Evolutionary conservation across 2,888 invertebrate genomes (phyloP).

Genomic region (Strigamia crassipes): DNA sequence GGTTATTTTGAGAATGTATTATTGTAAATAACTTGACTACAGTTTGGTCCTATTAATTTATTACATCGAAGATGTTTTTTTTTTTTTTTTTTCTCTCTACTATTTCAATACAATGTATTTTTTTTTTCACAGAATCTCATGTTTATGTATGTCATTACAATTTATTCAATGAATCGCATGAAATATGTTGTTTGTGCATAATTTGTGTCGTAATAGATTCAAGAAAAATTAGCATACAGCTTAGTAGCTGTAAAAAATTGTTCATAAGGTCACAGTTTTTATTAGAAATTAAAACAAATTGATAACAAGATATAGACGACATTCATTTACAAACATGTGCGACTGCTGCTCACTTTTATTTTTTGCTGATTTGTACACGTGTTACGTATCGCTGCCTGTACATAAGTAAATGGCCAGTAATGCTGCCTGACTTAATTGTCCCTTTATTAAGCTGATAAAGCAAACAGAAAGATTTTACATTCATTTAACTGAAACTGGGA

Average conservation of each 20-base stretch:
- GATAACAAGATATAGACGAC: constrained; percentile 39
- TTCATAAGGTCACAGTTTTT: constrained; percentile 29
- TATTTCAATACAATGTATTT: constrained; percentile 13
- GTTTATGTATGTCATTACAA: constrained; percentile 38
- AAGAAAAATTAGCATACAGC: background rate
- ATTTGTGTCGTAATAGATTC: constrained; percentile 26
- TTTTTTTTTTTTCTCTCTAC: background rate
- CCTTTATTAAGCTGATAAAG: constrained; percentile 17
- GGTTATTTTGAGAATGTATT: constrained; percentile 32
- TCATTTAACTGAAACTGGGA: constrained; percentile 16
- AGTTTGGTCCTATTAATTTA: constrained; percentile 41
- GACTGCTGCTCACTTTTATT: constrained; percentile 31
- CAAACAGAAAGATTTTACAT: background rate
- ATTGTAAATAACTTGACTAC: constrained; percentile 46
- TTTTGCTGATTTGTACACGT: constrained; percentile 12
- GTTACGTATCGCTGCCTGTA: constrained; percentile 32
- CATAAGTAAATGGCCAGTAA: constrained; percentile 28
- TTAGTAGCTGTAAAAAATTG: constrained; percentile 4
- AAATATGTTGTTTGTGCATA: constrained; percentile 31
- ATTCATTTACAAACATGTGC: constrained; percentile 36
- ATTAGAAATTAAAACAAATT: constrained; percentile 29
- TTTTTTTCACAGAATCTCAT: constrained; percentile 20
- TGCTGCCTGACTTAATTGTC: background rate
- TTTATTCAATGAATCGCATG: constrained; percentile 38
- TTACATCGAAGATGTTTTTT: constrained; percentile 35